Base-by-base conservation (phyloP, 35 echinoderm and acorn worm species). In the Nesometra sesokonis region DNA sequence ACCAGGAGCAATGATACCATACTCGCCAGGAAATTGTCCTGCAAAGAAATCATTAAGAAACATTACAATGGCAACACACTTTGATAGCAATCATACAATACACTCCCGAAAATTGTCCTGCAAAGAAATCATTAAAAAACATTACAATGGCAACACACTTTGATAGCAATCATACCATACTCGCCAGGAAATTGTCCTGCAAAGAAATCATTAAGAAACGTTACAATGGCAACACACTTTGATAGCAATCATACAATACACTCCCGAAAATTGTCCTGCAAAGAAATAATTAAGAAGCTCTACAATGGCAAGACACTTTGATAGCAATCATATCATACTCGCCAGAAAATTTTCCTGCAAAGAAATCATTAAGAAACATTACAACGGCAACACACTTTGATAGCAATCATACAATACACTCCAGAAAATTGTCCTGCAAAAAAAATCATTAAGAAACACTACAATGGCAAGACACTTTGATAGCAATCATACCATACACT, bases 191-290 rank as follows among this genome's bases (percentile, higher is more conserved):
- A 99, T 87, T 94, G 94, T 33, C 96, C 96, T 99, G 39, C 3
- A 89, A 34, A 31, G 35, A 11, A 67, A 67, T 43, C 4, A 43
- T 43, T n/a, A n/a, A n/a, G n/a, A n/a, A n/a, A 99, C 88, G 82
- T 92, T 94, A 85, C 94, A 99, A 87, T 99, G 96, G 78, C 92
- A 93, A 87, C 96, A 94, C 96, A 99, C 94, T 0, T 93, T 93
- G 5, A 93, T 92, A 32, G 96, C 96, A 13, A 99, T 90, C 35
- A 94, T 99, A 17, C 96, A 92, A 11, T 99, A 86, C 81, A 94
- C 92, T 46, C 96, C 96, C 23, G 96, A 93, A 80, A 99, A 99
- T 87, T 94, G 94, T 33, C 96, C 96, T 99, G 39, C 3, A 89
- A 34, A 31, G 35, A 11, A 67, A 67, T 43, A 43, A 43, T 43